phyloP scores from a whole-genome alignment of 2,797 vertebrate genomes.

The Cygnus olor region DNA sequence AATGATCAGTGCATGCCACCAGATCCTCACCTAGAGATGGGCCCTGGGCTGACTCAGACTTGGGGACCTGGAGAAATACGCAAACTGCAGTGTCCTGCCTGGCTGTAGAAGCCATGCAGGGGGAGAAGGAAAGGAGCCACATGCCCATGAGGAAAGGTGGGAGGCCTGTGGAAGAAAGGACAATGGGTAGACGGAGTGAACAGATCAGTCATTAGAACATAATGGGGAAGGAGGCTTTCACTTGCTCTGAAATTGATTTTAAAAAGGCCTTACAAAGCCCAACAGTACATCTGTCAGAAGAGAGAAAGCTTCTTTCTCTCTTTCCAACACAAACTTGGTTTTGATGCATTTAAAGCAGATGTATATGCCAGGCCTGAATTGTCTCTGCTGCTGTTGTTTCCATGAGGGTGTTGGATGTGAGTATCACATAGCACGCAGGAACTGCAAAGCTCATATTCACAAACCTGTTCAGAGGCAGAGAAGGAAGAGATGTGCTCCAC shows the following conservation, averaged over 20 bases:
- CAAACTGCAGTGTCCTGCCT: background rate
- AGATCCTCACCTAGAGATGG: background rate
- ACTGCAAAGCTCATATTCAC: background rate
- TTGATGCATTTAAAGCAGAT: background rate
- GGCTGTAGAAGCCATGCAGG: background rate
- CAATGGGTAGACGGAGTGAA: background rate
- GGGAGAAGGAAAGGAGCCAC: background rate
- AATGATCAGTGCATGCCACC: background rate
- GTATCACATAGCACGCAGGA: background rate
- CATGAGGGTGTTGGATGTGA: background rate
- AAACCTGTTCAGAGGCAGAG: background rate
- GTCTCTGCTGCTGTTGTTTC: background rate
- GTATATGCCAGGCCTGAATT: background rate
- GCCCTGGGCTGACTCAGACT: background rate
- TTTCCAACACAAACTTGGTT: background rate
- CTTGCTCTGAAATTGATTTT: background rate
- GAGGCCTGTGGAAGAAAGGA: background rate
- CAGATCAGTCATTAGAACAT: background rate
- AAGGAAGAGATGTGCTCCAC: background rate
- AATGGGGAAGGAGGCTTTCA: background rate
- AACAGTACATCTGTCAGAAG: background rate
- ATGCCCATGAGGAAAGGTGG: rapidly evolving
- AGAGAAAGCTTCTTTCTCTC: background rate
- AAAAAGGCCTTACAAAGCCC: background rate
- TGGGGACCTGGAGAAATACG: background rate